These are phyloP conservation scores for Strix uralensis DNA, from an alignment of 2,113 vertebrate genomes.

Conservation along the genomic window DNA sequence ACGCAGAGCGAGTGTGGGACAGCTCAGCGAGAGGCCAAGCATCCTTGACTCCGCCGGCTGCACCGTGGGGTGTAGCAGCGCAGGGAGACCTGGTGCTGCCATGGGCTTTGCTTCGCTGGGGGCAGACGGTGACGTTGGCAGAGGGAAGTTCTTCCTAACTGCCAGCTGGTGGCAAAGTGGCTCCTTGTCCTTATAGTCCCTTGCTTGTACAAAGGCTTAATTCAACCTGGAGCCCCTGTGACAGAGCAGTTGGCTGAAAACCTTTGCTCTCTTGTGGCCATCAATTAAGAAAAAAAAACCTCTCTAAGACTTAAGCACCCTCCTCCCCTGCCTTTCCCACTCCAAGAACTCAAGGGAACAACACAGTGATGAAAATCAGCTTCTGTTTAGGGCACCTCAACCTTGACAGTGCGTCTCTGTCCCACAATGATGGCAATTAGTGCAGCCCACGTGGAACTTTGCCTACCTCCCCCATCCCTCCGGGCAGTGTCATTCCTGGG, in stretches of 20 bases:
- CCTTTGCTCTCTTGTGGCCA: neutral
- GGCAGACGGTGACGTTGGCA: neutral
- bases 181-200: neutral
- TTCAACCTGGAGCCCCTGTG: neutral
- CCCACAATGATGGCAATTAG: neutral
- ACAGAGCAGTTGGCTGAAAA: neutral
- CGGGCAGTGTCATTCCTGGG: fast-evolving
- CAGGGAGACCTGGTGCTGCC: neutral
- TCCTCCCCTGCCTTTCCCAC: neutral
- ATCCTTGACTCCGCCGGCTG: fast-evolving
- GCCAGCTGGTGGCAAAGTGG: neutral
- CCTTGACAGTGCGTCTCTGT: neutral
- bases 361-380: neutral
- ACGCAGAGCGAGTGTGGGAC: fast-evolving
- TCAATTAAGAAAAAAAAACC: neutral
- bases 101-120: neutral
- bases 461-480: neutral
- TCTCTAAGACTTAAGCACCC: neutral
- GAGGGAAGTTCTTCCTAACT: neutral
- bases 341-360: neutral
- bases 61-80: neutral
- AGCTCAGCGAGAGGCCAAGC: neutral
- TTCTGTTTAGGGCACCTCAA: neutral
- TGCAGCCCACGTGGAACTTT: neutral
- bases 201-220: neutral